Evolutionary conservation across 2,888 invertebrate species (phyloP), one percentile per base, ranked within the genome.

Genomic region (Drosophila buzzatii): DNA sequence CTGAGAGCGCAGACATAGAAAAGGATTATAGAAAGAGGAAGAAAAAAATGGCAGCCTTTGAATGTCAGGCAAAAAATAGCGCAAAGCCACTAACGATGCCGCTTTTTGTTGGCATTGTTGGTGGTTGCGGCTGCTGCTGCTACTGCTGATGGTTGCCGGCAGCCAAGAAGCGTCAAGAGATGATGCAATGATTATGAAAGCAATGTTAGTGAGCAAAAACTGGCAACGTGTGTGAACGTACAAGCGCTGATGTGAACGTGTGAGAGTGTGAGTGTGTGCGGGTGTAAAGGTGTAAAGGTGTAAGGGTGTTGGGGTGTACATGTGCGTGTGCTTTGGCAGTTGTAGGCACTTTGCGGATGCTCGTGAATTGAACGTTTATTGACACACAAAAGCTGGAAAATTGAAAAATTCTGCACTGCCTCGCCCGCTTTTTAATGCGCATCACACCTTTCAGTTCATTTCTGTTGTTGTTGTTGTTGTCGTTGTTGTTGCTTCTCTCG

Each of bases 281-380:
- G 23, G 6, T 14, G 45, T 12, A 20, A 27, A 6, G 47, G 37
- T 39, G 39, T 49, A 18, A 2, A 7, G 20, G 20, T 39, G 27
- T 27, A 27, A 27, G 6, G 6, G 27, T 27, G 27, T 6, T 27
- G 27, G 27, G 6, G 27, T 27, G 27, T 6, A 27, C 6, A 27
- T 27, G 39, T 52, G 51, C 70, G 62, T 68, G 51, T 73, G 60
- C 69, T 69, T 67, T 90, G 82, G 66, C 88, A 89, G 87, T 81
- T 83, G 87, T 86, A 89, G 89, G 85, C 81, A 85, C 90, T 85
- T 85, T 90, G 77, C 83, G 83, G 86, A 80, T 82, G 89, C 80
- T 84, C 79, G 77, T 88, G 89, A 89, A 88, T 86, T 80, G 90
- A 88, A 89, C 90, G 89, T 79, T 90, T 88, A 88, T 86, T 84